phyloP scores from a whole-genome alignment of 1,140 invertebrate species.

The Daktulosphaira vitifoliae region DNA sequence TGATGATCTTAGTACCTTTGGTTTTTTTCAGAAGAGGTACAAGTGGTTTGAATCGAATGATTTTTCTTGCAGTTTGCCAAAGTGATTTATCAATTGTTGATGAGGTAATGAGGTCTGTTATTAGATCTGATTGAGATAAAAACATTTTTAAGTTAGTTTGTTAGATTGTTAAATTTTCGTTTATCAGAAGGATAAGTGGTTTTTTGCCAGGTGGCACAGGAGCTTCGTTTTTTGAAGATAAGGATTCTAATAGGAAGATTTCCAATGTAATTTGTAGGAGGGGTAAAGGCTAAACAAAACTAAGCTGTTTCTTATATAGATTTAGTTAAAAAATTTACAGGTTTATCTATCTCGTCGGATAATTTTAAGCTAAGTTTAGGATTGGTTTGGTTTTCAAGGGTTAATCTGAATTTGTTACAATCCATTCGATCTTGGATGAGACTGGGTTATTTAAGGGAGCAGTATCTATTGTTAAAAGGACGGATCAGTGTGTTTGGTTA shows the following conservation, averaged over 20 bases:
- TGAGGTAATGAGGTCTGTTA: not conserved
- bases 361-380: slow-evolving; percentile 1
- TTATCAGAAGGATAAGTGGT: slow-evolving; percentile 5
- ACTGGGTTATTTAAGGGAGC: not conserved
- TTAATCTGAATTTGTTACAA: not conserved
- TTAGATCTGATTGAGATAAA: not conserved
- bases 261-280: not conserved
- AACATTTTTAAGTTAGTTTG: slow-evolving; percentile 2
- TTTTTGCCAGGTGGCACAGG: not conserved
- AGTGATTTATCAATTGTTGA: slow-evolving; percentile 13
- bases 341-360: slow-evolving; percentile 13
- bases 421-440: not conserved
- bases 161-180: not conserved
- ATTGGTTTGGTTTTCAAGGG: not conserved
- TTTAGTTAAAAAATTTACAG: slow-evolving; percentile 7
- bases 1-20: slow-evolving; percentile 8
- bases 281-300: not conserved
- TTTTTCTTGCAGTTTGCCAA: slow-evolving; percentile 30
- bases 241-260: slow-evolving; percentile 4
- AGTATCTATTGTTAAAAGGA: not conserved
- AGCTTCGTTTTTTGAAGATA: slow-evolving; percentile 6
- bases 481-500: not conserved
- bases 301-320: not conserved
- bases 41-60: not conserved
- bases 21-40: slow-evolving; percentile 5